phyloP scores from a whole-genome alignment of 2,797 vertebrate species.

The Sebastes itinus region DNA sequence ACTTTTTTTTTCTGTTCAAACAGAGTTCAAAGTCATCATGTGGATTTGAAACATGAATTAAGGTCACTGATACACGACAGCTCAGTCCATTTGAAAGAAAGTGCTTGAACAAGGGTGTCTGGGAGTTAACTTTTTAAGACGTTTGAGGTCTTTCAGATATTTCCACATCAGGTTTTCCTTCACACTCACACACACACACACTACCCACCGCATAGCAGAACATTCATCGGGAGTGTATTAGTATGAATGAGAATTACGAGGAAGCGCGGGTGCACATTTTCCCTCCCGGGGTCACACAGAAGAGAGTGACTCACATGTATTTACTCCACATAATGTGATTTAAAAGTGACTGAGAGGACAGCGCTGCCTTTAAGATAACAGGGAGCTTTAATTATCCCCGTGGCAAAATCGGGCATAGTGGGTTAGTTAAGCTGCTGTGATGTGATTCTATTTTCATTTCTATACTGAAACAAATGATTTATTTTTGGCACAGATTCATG shows the following conservation, averaged over 20 bases:
- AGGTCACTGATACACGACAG: slow-evolving; percentile 54
- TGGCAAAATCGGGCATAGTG: slow-evolving; percentile 38
- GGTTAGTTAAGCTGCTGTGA: slow-evolving; percentile 47
- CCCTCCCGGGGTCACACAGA: slow-evolving; percentile 45
- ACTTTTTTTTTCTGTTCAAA: slow-evolving; percentile 46
- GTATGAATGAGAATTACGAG: slow-evolving; percentile 64
- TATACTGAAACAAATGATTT: slow-evolving; percentile 56
- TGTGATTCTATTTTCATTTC: slow-evolving; percentile 56
- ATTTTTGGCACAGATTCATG: slow-evolving; percentile 23
- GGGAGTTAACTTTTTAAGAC: slow-evolving; percentile 57
- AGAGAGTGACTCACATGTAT: slow-evolving; percentile 59
- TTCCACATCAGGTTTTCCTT: slow-evolving; percentile 67
- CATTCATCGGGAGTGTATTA: slow-evolving; percentile 59
- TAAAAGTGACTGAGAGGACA: slow-evolving; percentile 76
- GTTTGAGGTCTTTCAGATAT: slow-evolving; percentile 59
- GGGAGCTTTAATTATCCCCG: slow-evolving; percentile 54
- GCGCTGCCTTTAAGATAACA: slow-evolving; percentile 56
- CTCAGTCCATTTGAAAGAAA: slow-evolving; percentile 33
- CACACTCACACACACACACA: slow-evolving; percentile 36
- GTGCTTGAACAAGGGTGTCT: slow-evolving; percentile 32
- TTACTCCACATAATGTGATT: slow-evolving; percentile 71
- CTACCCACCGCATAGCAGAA: slow-evolving; percentile 47
- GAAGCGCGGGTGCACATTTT: slow-evolving; percentile 18
- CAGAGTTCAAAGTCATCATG: slow-evolving; percentile 72
- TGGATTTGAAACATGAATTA: slow-evolving; percentile 68